phyloP scores from a whole-genome alignment of 2,888 invertebrate species.

The Cephonodes hylas region DNA sequence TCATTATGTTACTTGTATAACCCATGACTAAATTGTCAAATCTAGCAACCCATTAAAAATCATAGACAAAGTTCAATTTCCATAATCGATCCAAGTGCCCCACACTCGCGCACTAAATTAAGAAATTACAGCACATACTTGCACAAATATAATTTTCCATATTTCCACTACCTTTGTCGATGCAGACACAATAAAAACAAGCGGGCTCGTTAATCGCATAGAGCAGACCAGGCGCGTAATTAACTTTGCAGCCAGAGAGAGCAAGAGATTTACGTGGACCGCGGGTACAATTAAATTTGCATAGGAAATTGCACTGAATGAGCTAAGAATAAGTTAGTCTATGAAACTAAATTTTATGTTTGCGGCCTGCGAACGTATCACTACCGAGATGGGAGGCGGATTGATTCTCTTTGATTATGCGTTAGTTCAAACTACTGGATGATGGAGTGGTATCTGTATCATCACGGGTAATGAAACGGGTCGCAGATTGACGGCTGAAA shows the following conservation, averaged over 20 bases:
- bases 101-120: too few species aligned
- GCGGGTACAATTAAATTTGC: constrained; percentile 80
- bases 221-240: constrained; percentile 69
- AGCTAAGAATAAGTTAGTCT: constrained; percentile 74
- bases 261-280: constrained; percentile 76
- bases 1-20: too few species aligned
- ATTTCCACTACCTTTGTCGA: constrained; percentile 64
- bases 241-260: constrained; percentile 74
- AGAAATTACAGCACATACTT: too few species aligned
- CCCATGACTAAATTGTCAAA: too few species aligned
- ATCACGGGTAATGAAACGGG: background rate
- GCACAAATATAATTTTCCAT: constrained; percentile 60
- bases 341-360: constrained; percentile 66
- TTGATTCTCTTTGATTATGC: background rate
- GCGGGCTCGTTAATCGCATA: constrained; percentile 69
- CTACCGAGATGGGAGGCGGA: background rate
- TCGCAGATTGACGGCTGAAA: too few species aligned
- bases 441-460: background rate
- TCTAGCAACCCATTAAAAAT: too few species aligned
- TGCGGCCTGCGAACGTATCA: background rate
- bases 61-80: too few species aligned
- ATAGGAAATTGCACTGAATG: constrained; percentile 78
- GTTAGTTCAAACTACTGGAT: background rate
- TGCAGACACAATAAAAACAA: constrained; percentile 74
- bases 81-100: too few species aligned